Evolutionary conservation across 2,888 invertebrate genomes (phyloP), one percentile per base, ranked within the genome.

Genomic region (Macrophya alboannulata): DNA sequence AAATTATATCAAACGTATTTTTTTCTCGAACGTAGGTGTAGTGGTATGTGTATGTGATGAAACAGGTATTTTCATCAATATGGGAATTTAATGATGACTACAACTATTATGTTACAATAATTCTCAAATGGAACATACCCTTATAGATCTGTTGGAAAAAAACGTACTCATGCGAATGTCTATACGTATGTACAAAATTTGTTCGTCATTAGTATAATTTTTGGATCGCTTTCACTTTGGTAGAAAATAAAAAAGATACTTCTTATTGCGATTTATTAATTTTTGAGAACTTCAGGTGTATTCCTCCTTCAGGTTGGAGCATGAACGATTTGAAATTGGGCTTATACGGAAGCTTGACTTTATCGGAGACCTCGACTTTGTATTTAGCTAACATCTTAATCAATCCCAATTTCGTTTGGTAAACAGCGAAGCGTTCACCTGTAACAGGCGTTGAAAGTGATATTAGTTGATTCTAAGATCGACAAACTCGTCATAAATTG

Each of bases 371-470:
- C 0, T 90, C 90, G 10, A 94, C 87, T 84, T 91, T 89, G 86
- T 91, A 93, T 76, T 92, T 91, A 10, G 87, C 87, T 0, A 94
- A 83, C 15, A 94, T 88, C 59, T 91, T 89, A 8, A 91, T 89
- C 0, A 94, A 71, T 6, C 93, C 94, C 0, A 93, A 84, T 90
- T 94, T 94, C 0, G 93, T 89, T 88, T 94, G 94, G 85, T 89
- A 88, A 3, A 88, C 84, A 6, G 89, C 92, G 82, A 92, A 92
- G 37, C 91, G 88, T 21, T 89, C 88, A 12, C 91, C 91, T 92
- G 76, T 72, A 79, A 17, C 86, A 79, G 15, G 25, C 31, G 9
- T 48, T 25, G n/a, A 17, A 79, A 2, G 37, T 76, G 48, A 51
- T 25, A 40, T 40, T 9, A 17, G 51, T 55, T 84, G 40, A 79